A percentile compares a stretch with the other conserved stretches of the same genome.
Evolutionary conservation across 2,888 invertebrate genomes (phyloP).

Genomic region (Lepidochrysops patricia): DNA sequence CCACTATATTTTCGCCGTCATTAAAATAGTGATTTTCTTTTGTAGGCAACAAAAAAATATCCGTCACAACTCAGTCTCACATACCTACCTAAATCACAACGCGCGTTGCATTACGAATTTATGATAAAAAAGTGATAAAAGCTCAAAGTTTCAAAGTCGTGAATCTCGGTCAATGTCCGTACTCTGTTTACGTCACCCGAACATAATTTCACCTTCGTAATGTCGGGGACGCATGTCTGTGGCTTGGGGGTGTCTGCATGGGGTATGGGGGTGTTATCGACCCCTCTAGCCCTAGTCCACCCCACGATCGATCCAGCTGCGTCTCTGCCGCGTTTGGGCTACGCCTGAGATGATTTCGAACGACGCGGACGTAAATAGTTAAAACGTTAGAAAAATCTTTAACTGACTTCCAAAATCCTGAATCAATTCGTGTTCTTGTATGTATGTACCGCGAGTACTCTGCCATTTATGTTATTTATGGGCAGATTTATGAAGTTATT

Average conservation of each 20-base stretch:
- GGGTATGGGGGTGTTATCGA: background rate
- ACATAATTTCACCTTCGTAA: conserved; percentile 27
- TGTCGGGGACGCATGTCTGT: conserved; percentile 22
- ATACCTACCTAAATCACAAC: background rate
- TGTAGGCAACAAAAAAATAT: background rate
- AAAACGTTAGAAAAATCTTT: too few relatives aligned
- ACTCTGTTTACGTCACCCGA: conserved; percentile 31
- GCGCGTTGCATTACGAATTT: too few relatives aligned
- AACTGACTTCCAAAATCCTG: too few relatives aligned
- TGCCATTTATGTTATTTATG: too few relatives aligned
- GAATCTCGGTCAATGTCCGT: conserved; percentile 42
- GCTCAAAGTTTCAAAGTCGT: conserved; percentile 41
- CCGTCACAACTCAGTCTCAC: too few relatives aligned
- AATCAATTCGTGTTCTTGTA: too few relatives aligned
- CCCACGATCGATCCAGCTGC: conserved; percentile 41
- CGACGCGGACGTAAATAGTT: too few relatives aligned
- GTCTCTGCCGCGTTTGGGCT: conserved; percentile 27
- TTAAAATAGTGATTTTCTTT: background rate
- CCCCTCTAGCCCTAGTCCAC: conserved; percentile 25
- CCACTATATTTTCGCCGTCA: background rate
- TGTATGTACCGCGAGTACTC: too few relatives aligned
- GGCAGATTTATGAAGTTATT: too few relatives aligned
- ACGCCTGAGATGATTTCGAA: conserved; percentile 19
- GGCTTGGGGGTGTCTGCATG: conserved; percentile 14
- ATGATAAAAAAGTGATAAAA: background rate